Evolutionary conservation across 2,797 vertebrate species (phyloP).

Genomic region (Bovichtus diacanthus): DNA sequence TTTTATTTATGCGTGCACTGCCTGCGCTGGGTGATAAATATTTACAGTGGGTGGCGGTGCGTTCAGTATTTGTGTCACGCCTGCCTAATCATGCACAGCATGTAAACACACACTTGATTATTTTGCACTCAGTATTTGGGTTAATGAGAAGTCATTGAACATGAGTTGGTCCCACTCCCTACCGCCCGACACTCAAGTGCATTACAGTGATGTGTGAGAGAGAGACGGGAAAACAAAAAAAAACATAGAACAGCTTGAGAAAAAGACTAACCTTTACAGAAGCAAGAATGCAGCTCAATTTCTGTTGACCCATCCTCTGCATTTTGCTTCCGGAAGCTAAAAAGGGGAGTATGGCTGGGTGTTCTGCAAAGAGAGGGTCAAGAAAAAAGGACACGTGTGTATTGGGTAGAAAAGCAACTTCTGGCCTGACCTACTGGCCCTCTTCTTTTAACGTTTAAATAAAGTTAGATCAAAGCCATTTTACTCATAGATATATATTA

Average conservation of each 20-base stretch:
- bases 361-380: constrained; percentile 88
- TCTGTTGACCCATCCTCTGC: constrained; percentile 85
- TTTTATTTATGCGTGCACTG: constrained; percentile 48
- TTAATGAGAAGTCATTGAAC: constrained; percentile 82
- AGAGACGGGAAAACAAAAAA: constrained; percentile 48
- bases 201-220: constrained; percentile 59
- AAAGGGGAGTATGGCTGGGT: constrained; percentile 90
- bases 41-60: constrained; percentile 70
- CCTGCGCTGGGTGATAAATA: constrained; percentile 67
- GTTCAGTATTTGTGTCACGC: constrained; percentile 76
- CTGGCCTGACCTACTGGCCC: constrained; percentile 57
- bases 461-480: constrained; percentile 40
- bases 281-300: constrained; percentile 86
- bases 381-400: constrained; percentile 81
- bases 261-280: constrained; percentile 88
- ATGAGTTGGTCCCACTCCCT: constrained; percentile 74
- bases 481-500: constrained; percentile 23
- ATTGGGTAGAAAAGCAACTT: constrained; percentile 76
- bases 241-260: constrained; percentile 73
- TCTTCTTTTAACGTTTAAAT: constrained; percentile 39
- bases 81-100: constrained; percentile 82
- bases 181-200: constrained; percentile 57
- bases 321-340: constrained; percentile 88
- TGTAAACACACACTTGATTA: constrained; percentile 84
- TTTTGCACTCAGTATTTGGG: constrained; percentile 74